A percentile compares a stretch with the other conserved stretches of the same genome.
phyloP scores from a whole-genome alignment of 2,888 invertebrate genomes.

The Erannis defoliaria region DNA sequence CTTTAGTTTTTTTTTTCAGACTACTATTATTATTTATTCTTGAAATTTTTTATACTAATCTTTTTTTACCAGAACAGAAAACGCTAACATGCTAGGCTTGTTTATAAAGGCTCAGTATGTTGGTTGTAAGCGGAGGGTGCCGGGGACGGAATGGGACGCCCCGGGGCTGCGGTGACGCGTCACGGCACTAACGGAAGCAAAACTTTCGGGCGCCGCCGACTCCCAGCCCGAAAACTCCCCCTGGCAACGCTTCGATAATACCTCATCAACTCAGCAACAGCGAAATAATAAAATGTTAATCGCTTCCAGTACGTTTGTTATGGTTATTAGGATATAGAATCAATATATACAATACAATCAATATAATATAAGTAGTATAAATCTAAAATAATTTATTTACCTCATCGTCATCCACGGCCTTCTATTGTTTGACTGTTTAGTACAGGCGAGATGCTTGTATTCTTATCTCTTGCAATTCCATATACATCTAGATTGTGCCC shows the following conservation, averaged over 20 bases:
- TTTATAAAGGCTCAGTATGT: slow-evolving; percentile 9
- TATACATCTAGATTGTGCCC: no score
- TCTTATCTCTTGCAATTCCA: no score
- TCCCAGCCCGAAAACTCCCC: slow-evolving; percentile 31
- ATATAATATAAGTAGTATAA: no score
- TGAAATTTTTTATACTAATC: no score
- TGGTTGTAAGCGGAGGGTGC: slow-evolving; percentile 17
- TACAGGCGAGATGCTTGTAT: no score
- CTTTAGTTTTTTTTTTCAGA: no score
- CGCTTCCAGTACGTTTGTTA: background rate
- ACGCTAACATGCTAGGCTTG: background rate
- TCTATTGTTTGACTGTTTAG: no score
- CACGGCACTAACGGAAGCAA: slow-evolving; percentile 49
- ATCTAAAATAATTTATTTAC: no score
- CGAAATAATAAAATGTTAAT: background rate
- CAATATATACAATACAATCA: no score
- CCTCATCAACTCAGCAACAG: background rate
- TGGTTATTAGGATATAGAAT: no score
- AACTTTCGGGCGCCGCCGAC: slow-evolving; percentile 55
- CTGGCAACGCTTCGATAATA: slow-evolving; percentile 1
- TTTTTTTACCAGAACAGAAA: background rate
- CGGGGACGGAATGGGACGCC: slow-evolving; percentile 6
- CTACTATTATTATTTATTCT: no score
- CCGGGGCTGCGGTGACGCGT: slow-evolving; percentile 47
- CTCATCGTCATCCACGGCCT: no score